These are phyloP conservation scores for Galeopsomyia nigrocyanea DNA, from an alignment of 2,888 invertebrate genomes.

Conservation along the genomic window DNA sequence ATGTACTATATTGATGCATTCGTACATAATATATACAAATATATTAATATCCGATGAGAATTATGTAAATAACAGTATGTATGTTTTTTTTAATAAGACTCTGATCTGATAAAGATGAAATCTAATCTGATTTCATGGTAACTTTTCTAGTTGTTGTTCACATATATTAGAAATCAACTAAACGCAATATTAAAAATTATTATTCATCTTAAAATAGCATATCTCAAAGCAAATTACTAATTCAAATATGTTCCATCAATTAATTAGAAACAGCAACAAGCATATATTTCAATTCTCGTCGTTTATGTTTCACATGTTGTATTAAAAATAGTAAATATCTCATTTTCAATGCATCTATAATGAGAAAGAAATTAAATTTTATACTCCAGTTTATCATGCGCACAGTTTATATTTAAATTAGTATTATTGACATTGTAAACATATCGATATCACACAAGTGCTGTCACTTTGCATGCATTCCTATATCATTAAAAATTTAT, in stretches of 20 bases:
- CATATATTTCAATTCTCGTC: constrained; percentile 25
- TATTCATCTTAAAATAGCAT: not conserved
- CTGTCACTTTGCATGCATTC: constrained; percentile 48
- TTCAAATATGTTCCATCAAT: too few relatives aligned
- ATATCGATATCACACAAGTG: constrained; percentile 41
- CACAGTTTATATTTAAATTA: constrained; percentile 28
- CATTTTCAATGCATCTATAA: constrained; percentile 19
- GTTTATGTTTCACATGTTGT: constrained; percentile 6
- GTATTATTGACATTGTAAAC: constrained; percentile 28
- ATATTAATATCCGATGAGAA: not conserved
- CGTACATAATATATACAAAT: constrained; percentile 12
- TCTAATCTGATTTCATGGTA: constrained; percentile 13
- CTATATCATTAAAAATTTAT: constrained; percentile 54
- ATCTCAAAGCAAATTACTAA: not conserved
- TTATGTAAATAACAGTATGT: not conserved
- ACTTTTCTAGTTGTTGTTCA: not conserved
- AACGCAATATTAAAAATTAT: too few relatives aligned
- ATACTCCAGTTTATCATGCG: not conserved
- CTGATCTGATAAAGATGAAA: not conserved
- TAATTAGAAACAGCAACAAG: too few relatives aligned
- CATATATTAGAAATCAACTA: too few relatives aligned
- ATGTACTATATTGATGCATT: constrained; percentile 10
- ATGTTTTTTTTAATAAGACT: too few relatives aligned
- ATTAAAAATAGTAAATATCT: constrained; percentile 19
- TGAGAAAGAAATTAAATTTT: constrained; percentile 11